phyloP scores from a whole-genome alignment of 2,888 invertebrate species.

The Machimus atricapillus region DNA sequence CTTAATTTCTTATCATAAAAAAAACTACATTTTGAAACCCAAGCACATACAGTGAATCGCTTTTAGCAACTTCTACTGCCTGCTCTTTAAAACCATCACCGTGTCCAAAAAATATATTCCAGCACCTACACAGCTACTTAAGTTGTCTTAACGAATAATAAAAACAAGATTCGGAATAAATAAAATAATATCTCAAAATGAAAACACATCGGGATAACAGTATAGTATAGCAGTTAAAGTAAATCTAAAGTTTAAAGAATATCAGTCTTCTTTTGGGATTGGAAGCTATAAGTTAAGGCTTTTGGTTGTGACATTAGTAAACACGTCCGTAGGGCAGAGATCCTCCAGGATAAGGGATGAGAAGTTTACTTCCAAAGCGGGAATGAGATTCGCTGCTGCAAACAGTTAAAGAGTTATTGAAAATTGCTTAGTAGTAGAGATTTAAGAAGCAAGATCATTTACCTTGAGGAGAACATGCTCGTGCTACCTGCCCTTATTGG shows the following conservation, averaged over 20 bases:
- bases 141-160: background rate
- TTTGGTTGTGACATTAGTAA: slow-evolving; percentile 52
- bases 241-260: slow-evolving; percentile 20
- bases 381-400: slow-evolving; percentile 61
- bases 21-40: background rate
- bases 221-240: background rate
- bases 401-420: background rate
- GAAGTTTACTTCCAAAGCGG: slow-evolving; percentile 57
- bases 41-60: background rate
- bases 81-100: slow-evolving; percentile 10
- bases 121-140: background rate
- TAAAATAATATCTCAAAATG: background rate
- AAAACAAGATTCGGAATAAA: background rate
- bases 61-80: background rate
- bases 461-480: slow-evolving; percentile 49
- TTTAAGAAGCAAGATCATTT: slow-evolving; percentile 29
- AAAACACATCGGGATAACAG: background rate
- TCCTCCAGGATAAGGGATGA: slow-evolving; percentile 60
- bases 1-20: background rate
- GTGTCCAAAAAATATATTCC: background rate
- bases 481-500: slow-evolving; percentile 44
- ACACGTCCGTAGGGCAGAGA: slow-evolving; percentile 59
- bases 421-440: background rate
- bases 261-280: slow-evolving; percentile 29
- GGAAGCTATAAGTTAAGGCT: background rate